phyloP scores from a whole-genome alignment of 2,888 invertebrate species.

The Molorchus minor region DNA sequence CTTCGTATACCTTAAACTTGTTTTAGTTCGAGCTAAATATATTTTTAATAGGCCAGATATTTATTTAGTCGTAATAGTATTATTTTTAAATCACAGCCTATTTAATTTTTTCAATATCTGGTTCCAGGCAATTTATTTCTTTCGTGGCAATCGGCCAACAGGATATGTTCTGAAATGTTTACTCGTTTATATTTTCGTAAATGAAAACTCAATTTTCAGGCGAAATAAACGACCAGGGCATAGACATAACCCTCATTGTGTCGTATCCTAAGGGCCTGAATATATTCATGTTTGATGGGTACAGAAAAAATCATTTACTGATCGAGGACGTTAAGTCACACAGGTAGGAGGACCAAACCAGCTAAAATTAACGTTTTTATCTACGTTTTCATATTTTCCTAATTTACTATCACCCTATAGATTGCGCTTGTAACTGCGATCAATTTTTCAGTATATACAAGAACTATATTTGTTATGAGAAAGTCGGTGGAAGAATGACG shows the following conservation, averaged over 20 bases:
- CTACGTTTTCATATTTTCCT: too few relatives aligned
- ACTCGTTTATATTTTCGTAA: neutral
- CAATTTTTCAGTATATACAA: slow-evolving; percentile 55
- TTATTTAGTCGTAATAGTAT: neutral
- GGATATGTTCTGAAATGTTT: slow-evolving; percentile 10
- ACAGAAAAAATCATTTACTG: slow-evolving; percentile 40
- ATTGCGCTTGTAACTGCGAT: too few relatives aligned
- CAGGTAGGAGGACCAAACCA: too few relatives aligned
- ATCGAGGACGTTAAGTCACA: slow-evolving; percentile 53
- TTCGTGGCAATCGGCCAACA: slow-evolving; percentile 16
- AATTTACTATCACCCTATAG: too few relatives aligned
- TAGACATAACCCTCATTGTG: slow-evolving; percentile 45
- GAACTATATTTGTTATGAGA: slow-evolving; percentile 58
- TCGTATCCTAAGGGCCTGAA: slow-evolving; percentile 48
- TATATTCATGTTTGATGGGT: slow-evolving; percentile 45
- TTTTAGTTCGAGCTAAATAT: too few relatives aligned
- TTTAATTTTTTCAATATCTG: slow-evolving; percentile 15
- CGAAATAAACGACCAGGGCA: slow-evolving; percentile 36
- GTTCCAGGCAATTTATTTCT: slow-evolving; percentile 12
- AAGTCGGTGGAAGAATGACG: slow-evolving; percentile 56
- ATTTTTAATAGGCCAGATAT: too few relatives aligned
- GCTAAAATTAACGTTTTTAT: too few relatives aligned
- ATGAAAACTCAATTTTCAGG: slow-evolving; percentile 36
- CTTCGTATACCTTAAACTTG: too few relatives aligned
- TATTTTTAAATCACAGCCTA: slow-evolving; percentile 19